phyloP scores from a whole-genome alignment of 2,888 invertebrate genomes.

The Podotricha telesiphe region DNA sequence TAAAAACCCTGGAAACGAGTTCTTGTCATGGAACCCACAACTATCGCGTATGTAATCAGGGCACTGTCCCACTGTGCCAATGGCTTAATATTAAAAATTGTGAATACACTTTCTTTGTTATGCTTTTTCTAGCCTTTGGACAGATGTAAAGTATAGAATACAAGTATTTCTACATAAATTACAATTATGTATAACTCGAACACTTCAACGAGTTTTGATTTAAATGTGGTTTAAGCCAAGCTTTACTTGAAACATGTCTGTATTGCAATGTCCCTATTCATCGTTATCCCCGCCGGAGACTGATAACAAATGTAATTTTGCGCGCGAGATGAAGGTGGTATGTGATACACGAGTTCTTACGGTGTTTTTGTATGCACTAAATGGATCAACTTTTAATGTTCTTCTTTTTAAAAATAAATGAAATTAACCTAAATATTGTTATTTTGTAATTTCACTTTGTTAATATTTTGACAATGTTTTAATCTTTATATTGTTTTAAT shows the following conservation, averaged over 20 bases:
- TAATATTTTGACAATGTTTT: neutral
- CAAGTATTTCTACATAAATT: conserved; percentile 19
- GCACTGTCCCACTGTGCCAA: neutral
- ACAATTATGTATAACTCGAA: conserved; percentile 14
- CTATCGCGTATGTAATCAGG: no score
- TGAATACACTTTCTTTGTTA: conserved; percentile 5
- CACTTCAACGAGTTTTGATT: conserved; percentile 21
- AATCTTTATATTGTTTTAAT: neutral
- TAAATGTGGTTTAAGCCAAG: conserved; percentile 19
- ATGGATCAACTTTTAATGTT: no score
- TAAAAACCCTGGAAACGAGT: no score
- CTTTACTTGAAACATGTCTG: conserved; percentile 21
- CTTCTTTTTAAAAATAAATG: neutral
- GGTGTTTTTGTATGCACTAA: neutral
- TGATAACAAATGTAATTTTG: conserved; percentile 28
- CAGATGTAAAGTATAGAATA: neutral
- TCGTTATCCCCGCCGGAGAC: conserved; percentile 22
- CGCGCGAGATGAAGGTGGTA: conserved; percentile 4
- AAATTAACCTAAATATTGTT: neutral
- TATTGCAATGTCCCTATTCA: conserved; percentile 32
- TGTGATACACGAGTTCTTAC: conserved; percentile 11
- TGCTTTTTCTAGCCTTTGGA: neutral
- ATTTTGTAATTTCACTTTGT: neutral
- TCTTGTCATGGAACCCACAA: no score
- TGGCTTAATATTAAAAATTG: neutral